Conservation (phyloP, 2,888 invertebrate genomes). For the Macrosiphum euphorbiae region DNA sequence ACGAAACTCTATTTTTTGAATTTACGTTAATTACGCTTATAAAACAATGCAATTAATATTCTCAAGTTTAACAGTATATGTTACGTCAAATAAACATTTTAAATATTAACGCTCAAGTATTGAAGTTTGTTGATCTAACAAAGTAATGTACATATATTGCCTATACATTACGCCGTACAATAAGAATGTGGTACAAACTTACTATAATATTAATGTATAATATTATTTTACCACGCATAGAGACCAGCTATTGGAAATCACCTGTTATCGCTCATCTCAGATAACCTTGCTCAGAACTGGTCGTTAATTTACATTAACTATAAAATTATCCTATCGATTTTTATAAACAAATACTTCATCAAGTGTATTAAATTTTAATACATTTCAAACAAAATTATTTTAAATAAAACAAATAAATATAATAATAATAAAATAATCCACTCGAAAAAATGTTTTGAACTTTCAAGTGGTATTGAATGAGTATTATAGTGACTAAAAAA, state of each 20-base stretch:
- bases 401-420: not conserved
- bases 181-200: too few species aligned
- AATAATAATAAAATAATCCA: not conserved
- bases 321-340: not conserved
- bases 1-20: not conserved
- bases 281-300: not conserved
- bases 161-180: not conserved
- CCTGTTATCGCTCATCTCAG: not conserved
- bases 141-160: not conserved
- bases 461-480: not conserved
- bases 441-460: not conserved
- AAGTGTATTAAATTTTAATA: not conserved
- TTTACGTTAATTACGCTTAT: not conserved
- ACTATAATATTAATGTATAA: too few species aligned
- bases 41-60: not conserved
- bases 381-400: not conserved
- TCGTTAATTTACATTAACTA: not conserved
- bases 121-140: not conserved
- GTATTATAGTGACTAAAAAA: not conserved
- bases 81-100: not conserved
- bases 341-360: not conserved
- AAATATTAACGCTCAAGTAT: not conserved
- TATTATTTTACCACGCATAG: not conserved
- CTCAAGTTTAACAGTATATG: not conserved
- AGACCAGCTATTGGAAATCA: not conserved